Evolutionary conservation across 2,113 vertebrate genomes (phyloP).

Genomic region (Ciconia stormi): DNA sequence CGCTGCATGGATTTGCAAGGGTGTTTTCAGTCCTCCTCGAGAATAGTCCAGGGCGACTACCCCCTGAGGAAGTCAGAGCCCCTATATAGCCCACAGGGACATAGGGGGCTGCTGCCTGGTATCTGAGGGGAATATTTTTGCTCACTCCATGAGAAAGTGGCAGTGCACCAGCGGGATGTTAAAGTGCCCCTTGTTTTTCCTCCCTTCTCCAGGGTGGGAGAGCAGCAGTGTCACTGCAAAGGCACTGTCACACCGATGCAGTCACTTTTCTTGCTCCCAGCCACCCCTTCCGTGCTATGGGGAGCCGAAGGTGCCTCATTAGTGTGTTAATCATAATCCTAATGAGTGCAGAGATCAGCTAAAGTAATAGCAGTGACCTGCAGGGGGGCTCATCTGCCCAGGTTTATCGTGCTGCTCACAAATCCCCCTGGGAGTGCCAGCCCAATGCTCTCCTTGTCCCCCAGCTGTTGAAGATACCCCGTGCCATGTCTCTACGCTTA

Average conservation of each 20-base stretch:
- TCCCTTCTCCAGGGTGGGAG: not conserved
- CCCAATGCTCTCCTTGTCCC: not conserved
- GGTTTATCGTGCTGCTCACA: not conserved
- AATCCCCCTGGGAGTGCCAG: not conserved
- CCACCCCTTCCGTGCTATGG: not conserved
- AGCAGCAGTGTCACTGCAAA: not conserved
- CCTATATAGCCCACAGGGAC: fast-evolving
- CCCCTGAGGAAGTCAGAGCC: not conserved
- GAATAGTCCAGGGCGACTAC: not conserved
- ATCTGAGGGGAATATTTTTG: not conserved
- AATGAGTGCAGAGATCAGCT: not conserved
- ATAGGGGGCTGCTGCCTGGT: not conserved
- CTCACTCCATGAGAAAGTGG: not conserved
- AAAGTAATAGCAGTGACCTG: slow-evolving; percentile 37
- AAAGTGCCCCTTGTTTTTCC: not conserved
- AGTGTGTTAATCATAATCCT: not conserved
- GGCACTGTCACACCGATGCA: fast-evolving
- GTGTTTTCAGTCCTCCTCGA: not conserved
- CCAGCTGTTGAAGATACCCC: not conserved
- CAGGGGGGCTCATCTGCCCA: slow-evolving; percentile 23
- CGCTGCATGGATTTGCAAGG: not conserved
- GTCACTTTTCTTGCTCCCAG: not conserved
- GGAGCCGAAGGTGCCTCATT: not conserved
- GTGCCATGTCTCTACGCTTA: not conserved
- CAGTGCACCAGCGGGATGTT: not conserved